A percentile compares a stretch with the other conserved stretches of the same genome.
These are phyloP conservation scores for Trissolcus japonicus DNA, from an alignment of 2,888 invertebrate species.

Conservation along the genomic window DNA sequence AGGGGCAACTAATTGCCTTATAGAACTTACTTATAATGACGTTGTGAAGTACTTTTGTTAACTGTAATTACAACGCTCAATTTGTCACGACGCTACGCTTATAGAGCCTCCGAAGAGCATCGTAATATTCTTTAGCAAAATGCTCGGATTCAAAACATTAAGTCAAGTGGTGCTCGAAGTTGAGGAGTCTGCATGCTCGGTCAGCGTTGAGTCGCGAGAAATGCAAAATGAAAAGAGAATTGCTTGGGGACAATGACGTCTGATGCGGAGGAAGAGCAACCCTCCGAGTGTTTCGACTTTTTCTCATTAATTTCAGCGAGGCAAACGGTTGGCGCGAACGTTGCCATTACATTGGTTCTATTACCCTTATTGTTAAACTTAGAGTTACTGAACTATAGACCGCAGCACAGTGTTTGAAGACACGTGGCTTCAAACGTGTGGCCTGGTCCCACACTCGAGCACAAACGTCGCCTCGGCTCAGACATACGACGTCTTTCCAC, in stretches of 20 bases:
- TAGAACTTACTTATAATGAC: no score
- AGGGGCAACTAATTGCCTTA: no score
- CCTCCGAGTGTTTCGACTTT: constrained; percentile 20
- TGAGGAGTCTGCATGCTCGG: constrained; percentile 35
- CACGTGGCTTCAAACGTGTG: constrained; percentile 74
- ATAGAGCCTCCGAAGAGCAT: constrained; percentile 5
- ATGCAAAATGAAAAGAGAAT: constrained; percentile 15
- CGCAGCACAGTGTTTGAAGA: constrained; percentile 66
- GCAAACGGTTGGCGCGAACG: constrained; percentile 57
- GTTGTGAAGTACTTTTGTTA: not conserved
- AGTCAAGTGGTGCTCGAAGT: constrained; percentile 36
- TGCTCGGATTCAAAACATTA: constrained; percentile 34
- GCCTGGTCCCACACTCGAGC: constrained; percentile 59
- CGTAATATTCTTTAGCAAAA: constrained; percentile 2
- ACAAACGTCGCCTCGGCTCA: constrained; percentile 44
- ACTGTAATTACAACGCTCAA: constrained; percentile 8
- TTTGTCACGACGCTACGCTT: constrained; percentile 8
- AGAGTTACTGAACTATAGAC: constrained; percentile 75
- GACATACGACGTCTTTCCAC: constrained; percentile 31
- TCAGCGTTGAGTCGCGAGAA: constrained; percentile 32
- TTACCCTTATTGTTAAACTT: constrained; percentile 75
- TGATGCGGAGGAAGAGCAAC: constrained; percentile 2
- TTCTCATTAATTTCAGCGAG: constrained; percentile 62
- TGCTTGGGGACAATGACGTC: constrained; percentile 25
- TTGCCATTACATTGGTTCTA: constrained; percentile 64